A percentile compares a stretch with the other conserved stretches of the same genome.
Conservation (phyloP, 2,113 vertebrate genomes). For the Columba livia region DNA sequence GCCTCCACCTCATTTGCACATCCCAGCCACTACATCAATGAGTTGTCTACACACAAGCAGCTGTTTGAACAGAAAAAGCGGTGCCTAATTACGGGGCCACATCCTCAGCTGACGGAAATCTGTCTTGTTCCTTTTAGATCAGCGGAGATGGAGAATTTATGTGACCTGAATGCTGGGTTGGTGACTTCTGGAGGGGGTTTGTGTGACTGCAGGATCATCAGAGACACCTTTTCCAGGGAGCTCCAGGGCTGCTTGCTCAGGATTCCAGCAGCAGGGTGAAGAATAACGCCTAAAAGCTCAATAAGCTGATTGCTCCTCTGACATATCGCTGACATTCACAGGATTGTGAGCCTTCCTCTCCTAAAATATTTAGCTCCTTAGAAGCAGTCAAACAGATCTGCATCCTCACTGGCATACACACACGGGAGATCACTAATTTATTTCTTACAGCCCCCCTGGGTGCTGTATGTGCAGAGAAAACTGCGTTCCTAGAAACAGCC, state of each 20-base stretch:
- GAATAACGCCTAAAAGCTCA: neutral
- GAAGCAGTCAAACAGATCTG: neutral
- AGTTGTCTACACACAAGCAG: neutral
- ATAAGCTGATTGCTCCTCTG: neutral
- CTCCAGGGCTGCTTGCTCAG: neutral
- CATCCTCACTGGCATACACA: neutral
- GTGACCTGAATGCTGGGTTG: accelerated
- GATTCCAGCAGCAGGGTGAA: neutral
- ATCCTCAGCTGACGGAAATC: neutral
- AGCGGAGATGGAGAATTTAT: neutral
- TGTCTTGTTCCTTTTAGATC: neutral
- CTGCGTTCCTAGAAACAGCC: neutral
- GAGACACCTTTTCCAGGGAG: no score
- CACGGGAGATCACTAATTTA: neutral
- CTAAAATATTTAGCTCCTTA: constrained; percentile 23
- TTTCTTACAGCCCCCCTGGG: constrained; percentile 31
- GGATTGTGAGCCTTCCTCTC: neutral
- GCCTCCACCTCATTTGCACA: neutral
- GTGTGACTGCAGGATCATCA: neutral
- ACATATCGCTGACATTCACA: neutral
- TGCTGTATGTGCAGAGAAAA: constrained; percentile 23
- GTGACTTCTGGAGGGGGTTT: neutral
- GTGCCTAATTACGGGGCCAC: neutral
- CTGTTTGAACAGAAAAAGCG: neutral
- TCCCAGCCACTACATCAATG: neutral